Conservation (phyloP, 2,797 vertebrate genomes). For the Darevskia nairensis region DNA sequence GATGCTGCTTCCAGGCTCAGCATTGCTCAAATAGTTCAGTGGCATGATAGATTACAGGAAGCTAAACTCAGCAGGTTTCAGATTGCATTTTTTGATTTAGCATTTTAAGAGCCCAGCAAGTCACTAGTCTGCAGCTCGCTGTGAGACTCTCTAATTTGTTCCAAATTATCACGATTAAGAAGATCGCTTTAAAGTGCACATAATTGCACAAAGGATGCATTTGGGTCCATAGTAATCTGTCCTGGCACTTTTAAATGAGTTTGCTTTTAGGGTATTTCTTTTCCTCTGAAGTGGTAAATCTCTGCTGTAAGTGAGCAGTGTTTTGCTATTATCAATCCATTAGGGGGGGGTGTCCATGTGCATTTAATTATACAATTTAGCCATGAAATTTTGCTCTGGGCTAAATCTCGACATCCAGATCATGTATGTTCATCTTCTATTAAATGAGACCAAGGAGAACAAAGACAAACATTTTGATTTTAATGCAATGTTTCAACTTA, state of each 20-base stretch:
- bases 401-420: slow-evolving; percentile 43
- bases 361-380: slow-evolving; percentile 41
- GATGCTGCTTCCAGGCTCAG: slow-evolving; percentile 13
- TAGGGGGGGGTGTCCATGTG: slow-evolving; percentile 10
- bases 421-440: slow-evolving; percentile 38
- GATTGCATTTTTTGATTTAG: slow-evolving; percentile 45
- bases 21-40: slow-evolving; percentile 12
- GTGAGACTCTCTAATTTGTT: slow-evolving; percentile 57
- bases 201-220: slow-evolving; percentile 59
- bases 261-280: slow-evolving; percentile 57
- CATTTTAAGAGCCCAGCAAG: slow-evolving; percentile 50
- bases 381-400: slow-evolving; percentile 41
- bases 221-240: slow-evolving; percentile 55
- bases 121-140: slow-evolving; percentile 37
- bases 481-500: background rate
- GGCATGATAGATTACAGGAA: slow-evolving; percentile 30
- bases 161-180: slow-evolving; percentile 67
- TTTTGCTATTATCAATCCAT: slow-evolving; percentile 27
- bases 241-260: slow-evolving; percentile 67
- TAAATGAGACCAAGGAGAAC: slow-evolving; percentile 27
- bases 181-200: slow-evolving; percentile 56
- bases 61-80: slow-evolving; percentile 35
- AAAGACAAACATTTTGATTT: background rate
- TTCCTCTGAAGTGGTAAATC: slow-evolving; percentile 56
- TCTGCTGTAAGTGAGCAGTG: slow-evolving; percentile 55